Evolutionary conservation across 2,797 vertebrate genomes (phyloP).

Genomic region (Iguana delicatissima): DNA sequence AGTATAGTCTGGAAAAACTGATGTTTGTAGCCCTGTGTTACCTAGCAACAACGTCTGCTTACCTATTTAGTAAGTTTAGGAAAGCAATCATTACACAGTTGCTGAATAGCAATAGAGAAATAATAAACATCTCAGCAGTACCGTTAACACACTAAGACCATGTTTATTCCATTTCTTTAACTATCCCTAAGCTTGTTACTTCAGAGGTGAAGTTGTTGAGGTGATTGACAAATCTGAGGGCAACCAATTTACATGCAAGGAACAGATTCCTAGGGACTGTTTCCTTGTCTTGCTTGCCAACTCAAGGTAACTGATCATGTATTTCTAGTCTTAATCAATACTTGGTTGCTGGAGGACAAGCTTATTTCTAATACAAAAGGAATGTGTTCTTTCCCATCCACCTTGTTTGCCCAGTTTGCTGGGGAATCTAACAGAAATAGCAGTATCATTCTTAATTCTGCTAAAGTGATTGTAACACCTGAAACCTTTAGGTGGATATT

Average conservation of each 20-base stretch:
- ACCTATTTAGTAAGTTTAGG: conserved; percentile 36
- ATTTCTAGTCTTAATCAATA: background rate
- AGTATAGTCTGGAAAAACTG: conserved; percentile 20
- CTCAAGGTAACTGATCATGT: background rate
- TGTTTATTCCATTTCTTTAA: background rate
- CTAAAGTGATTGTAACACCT: background rate
- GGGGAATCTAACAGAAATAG: background rate
- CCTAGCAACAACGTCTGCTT: conserved; percentile 46
- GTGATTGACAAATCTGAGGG: conserved; percentile 4
- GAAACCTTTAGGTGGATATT: background rate
- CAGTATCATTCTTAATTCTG: background rate
- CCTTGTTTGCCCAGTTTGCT: background rate
- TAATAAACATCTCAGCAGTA: background rate
- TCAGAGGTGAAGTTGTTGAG: background rate
- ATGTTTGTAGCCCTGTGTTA: conserved; percentile 14
- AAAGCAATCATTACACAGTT: conserved; percentile 23
- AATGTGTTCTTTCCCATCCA: background rate
- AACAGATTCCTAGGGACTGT: background rate
- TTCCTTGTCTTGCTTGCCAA: background rate
- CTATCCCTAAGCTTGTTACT: background rate
- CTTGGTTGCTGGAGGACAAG: background rate
- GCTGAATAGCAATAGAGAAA: conserved; percentile 15
- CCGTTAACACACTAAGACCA: background rate
- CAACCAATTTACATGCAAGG: conserved; percentile 13
- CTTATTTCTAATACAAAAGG: background rate